These are phyloP conservation scores for Hydraecia micacea DNA, from an alignment of 2,888 invertebrate genomes.

Conservation along the genomic window DNA sequence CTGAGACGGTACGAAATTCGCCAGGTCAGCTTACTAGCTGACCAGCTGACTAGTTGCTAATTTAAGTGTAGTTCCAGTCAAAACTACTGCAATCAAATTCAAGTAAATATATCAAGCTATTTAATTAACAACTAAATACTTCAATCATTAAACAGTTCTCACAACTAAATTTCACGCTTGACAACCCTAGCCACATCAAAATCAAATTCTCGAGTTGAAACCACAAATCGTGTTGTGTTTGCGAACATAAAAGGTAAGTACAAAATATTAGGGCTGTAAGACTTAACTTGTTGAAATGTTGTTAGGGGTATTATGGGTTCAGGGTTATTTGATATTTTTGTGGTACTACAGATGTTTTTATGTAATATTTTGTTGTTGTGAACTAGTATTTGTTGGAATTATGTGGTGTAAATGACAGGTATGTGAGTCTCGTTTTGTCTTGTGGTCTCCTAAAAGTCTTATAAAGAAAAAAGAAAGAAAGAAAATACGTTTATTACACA, in stretches of 20 bases:
- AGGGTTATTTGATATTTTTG: slow-evolving; percentile 35
- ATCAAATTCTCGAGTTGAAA: slow-evolving; percentile 51
- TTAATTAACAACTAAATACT: not conserved
- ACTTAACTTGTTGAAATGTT: slow-evolving; percentile 50
- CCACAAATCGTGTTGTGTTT: slow-evolving; percentile 62
- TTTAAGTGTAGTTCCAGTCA: not conserved
- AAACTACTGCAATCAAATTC: not conserved
- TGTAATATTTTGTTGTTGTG: not conserved
- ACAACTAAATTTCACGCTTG: not conserved
- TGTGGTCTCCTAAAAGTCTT: too few relatives aligned
- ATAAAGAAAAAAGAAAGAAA: too few relatives aligned
- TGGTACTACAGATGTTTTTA: not conserved
- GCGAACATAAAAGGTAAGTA: slow-evolving; percentile 51
- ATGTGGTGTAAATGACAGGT: not conserved
- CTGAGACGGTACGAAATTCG: too few relatives aligned
- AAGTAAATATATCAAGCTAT: not conserved
- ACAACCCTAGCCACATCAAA: slow-evolving; percentile 51
- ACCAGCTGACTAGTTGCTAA: not conserved
- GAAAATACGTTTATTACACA: too few relatives aligned
- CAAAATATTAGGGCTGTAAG: slow-evolving; percentile 54
- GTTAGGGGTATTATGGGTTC: slow-evolving; percentile 18
- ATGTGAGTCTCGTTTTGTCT: not conserved
- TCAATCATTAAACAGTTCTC: not conserved
- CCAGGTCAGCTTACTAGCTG: too few relatives aligned
- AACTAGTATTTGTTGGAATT: not conserved